Base-by-base conservation (phyloP, 2,888 invertebrate genomes). In the Drosophila cognata region DNA sequence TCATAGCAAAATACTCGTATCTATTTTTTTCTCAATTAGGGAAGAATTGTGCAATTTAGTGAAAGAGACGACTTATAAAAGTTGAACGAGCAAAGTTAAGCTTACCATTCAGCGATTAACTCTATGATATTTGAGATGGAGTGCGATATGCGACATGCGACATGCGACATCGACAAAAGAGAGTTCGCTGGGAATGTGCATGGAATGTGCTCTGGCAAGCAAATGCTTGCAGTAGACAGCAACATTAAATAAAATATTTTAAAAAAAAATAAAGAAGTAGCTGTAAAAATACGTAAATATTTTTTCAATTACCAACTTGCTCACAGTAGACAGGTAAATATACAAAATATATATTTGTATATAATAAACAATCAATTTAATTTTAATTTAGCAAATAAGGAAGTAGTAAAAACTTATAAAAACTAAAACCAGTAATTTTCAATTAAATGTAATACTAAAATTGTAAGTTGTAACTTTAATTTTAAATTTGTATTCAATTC, bases 21-120 rank as follows among this genome's bases (percentile, higher is more conserved):
- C 53, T 57, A 46, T 33, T 62, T 46, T 66, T 73, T 66, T 69
- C 74, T 80, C 77, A 85, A 89, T 89, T 89, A 84, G 73, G 57
- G 65, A 76, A 74, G 60, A 89, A 87, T 85, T 89, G 84, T 87
- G 87, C 67, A 89, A 87, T 83, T 73, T 70, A 67, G 65, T 74
- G 65, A 71, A 74, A 68, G 67, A 71, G 69, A 41, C 57, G 64
- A 35, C 74, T 67, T 64, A 65, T 50, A n/a, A 43, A 21, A 31
- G 48, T 18, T 57, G 59, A 77, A 69, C 62, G 83, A 60, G 28
- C 71, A 82, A 70, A 85, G 83, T 73, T 66, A 75, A 70, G 68
- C 75, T 53, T 36, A 38, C 53, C 61, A 61, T 66, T 67, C 55
- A 62, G 60, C 63, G 84, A 76, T 78, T 74, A 76, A 61, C 55